Evolutionary conservation across 2,888 invertebrate genomes (phyloP).

Genomic region (Meteorus cinctellus): DNA sequence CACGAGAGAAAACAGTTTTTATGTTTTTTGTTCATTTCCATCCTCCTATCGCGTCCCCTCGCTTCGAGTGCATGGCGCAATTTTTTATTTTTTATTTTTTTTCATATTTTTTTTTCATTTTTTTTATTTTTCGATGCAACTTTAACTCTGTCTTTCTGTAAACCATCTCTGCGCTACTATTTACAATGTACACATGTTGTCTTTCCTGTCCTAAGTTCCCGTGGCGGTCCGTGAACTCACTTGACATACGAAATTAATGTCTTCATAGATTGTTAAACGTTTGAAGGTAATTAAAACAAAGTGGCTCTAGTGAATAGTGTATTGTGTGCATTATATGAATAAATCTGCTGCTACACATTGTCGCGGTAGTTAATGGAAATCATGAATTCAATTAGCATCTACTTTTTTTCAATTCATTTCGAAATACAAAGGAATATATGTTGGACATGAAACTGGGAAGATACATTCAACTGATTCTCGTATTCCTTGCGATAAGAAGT

Average conservation of each 20-base stretch:
- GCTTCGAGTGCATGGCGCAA: constrained; percentile 47
- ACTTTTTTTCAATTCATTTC: neutral
- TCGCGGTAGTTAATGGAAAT: neutral
- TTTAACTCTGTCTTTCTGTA: constrained; percentile 66
- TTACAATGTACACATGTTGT: constrained; percentile 72
- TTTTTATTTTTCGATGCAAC: constrained; percentile 58
- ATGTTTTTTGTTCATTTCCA: constrained; percentile 34
- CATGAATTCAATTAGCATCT: neutral
- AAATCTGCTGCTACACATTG: neutral
- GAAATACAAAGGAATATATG: neutral
- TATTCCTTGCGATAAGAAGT: neutral
- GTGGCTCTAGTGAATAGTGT: neutral
- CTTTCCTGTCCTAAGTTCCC: constrained; percentile 66
- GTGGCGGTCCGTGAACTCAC: constrained; percentile 58
- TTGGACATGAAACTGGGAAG: neutral
- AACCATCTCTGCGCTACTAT: constrained; percentile 68
- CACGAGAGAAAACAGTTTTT: neutral
- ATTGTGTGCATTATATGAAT: neutral
- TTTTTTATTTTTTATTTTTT: constrained; percentile 43
- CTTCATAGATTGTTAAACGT: neutral
- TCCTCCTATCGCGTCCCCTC: constrained; percentile 34
- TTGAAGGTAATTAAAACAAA: constrained; percentile 10
- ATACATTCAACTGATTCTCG: neutral
- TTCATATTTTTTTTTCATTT: constrained; percentile 23
- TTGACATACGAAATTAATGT: constrained; percentile 42